These are phyloP conservation scores for Microctonus aethiopoides DNA, from an alignment of 2,888 invertebrate species.

Conservation along the genomic window DNA sequence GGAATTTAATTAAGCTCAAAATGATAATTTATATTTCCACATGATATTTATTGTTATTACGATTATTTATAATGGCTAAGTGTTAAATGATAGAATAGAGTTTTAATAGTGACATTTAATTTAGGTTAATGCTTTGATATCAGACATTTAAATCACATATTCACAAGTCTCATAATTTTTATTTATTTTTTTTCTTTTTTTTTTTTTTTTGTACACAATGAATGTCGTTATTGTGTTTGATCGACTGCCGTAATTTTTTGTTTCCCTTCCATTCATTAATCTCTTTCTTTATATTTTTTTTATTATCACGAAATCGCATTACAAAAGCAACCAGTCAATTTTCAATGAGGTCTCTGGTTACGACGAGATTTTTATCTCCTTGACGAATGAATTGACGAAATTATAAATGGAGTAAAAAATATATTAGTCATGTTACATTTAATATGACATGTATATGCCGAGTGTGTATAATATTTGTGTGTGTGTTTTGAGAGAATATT, in stretches of 20 bases:
- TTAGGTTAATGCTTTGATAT: slow-evolving; percentile 1
- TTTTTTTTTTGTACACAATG: neutral
- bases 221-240: neutral
- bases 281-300: neutral
- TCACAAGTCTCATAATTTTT: neutral
- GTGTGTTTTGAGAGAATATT: neutral
- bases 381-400: slow-evolving; percentile 17
- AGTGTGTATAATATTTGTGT: neutral
- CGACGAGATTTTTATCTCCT: slow-evolving; percentile 1
- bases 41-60: slow-evolving; percentile 13
- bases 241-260: neutral
- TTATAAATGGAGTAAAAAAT: slow-evolving; percentile 6
- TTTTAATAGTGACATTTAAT: slow-evolving; percentile 2
- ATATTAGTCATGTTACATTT: neutral
- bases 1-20: slow-evolving; percentile 20
- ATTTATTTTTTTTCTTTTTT: neutral
- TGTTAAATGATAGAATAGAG: neutral
- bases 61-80: neutral
- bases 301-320: neutral
- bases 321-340: neutral
- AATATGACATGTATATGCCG: neutral
- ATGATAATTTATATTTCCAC: neutral
- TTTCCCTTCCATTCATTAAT: neutral
- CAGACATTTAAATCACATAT: neutral
- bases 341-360: neutral